Base-by-base conservation (phyloP, 1,140 invertebrate species). In the Amyelois transitella region DNA sequence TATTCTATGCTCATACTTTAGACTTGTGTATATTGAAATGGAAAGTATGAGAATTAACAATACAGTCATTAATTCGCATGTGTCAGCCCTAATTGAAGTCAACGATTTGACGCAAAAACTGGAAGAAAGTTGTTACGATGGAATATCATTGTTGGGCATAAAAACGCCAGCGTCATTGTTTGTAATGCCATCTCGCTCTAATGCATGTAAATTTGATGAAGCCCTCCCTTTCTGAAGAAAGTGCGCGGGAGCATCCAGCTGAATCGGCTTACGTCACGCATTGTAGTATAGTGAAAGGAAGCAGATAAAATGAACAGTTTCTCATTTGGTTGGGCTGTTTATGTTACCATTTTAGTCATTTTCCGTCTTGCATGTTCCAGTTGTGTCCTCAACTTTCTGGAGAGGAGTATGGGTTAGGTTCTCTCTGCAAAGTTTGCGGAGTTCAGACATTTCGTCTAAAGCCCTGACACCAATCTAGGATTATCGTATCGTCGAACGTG, bases 71-170 rank as follows among this genome's bases (percentile, higher is more conserved):
- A 17, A 22, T 49, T 24, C 4, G 14, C n/a, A 49, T 49, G 25
- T 4, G 51, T 1, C 32, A 52, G 25, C 51, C 51, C 51, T 52
- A 51, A 71, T 69, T 61, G 64, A 57, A 81, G 77, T 75, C 78
- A 79, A 77, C 65, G 76, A 72, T 75, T 72, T 58, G 67, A 65
- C 73, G 69, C 75, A 74, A 72, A 74, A 72, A 69, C 69, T 66
- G 61, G 60, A 84, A 82, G 82, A 86, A 86, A 86, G 81, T 82
- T 75, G 61, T 77, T 79, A 77, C 73, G 66, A 75, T 59, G 71
- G 64, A 66, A 66, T 62, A 65, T 66, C 64, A 62, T 48, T 61
- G 54, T 49, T 51, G 51, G 58, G 50, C 50, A 68, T 70, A 76
- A 79, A 80, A 78, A 72, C 51, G 53, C 55, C 43, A 51, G 18